A percentile compares a stretch with the other conserved stretches of the same genome.
Evolutionary conservation across 2,888 invertebrate species (phyloP).

Genomic region (Andricus curvator): DNA sequence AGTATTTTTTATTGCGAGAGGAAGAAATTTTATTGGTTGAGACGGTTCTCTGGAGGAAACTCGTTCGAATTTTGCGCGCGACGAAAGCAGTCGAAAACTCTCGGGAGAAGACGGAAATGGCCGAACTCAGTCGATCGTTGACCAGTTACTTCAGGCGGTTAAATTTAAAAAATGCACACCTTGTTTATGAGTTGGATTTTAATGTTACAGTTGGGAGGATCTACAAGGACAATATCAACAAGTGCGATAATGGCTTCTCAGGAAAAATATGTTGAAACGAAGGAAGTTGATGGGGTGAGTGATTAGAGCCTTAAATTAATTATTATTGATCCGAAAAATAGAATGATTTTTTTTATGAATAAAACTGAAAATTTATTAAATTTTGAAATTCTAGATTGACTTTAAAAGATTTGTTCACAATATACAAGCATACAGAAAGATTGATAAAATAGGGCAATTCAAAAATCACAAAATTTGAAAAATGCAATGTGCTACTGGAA

Average conservation of each 20-base stretch:
- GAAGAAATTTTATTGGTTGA: background rate
- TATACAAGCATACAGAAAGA: background rate
- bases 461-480: no score
- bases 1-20: background rate
- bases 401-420: background rate
- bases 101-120: background rate
- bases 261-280: conserved; percentile 63
- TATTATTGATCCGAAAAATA: background rate
- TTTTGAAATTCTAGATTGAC: background rate
- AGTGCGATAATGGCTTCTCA: conserved; percentile 52
- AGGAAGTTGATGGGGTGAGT: conserved; percentile 66
- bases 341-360: background rate
- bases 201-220: conserved; percentile 66
- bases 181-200: conserved; percentile 41
- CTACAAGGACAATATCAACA: conserved; percentile 61
- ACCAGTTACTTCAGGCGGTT: conserved; percentile 42
- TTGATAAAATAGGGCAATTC: no score
- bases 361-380: background rate
- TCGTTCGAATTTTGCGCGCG: background rate
- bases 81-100: background rate
- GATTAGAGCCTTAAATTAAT: conserved; percentile 49
- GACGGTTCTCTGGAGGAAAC: background rate
- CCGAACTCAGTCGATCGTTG: conserved; percentile 39
- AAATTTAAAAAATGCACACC: conserved; percentile 9
- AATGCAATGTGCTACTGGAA: no score